A percentile compares a stretch with the other conserved stretches of the same genome.
Evolutionary conservation across 2,888 invertebrate genomes (phyloP).

Genomic region (Thecocarcelia acutangulata): DNA sequence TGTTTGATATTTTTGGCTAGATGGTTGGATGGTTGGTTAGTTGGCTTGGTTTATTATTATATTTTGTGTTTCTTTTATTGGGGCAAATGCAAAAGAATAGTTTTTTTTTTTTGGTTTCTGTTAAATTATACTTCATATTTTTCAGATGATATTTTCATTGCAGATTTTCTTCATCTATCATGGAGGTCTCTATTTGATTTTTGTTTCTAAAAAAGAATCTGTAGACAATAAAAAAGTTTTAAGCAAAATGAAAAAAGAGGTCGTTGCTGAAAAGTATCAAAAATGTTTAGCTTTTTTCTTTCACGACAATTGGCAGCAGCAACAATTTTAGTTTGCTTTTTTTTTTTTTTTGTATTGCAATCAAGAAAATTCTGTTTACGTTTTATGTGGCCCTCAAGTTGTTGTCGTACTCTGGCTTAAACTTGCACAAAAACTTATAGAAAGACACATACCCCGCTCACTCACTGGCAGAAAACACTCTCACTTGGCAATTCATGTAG

Average conservation of each 20-base stretch:
- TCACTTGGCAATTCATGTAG: constrained; percentile 55
- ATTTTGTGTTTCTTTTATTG: constrained; percentile 29
- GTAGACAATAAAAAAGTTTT: constrained; percentile 6
- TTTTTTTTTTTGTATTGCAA: constrained; percentile 25
- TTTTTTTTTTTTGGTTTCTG: neutral
- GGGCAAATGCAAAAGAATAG: constrained; percentile 40
- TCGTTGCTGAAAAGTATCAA: constrained; percentile 24
- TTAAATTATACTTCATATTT: constrained; percentile 17
- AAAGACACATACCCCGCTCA: constrained; percentile 9
- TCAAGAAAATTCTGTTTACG: constrained; percentile 49
- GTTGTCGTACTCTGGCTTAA: constrained; percentile 40
- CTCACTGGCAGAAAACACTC: constrained; percentile 54
- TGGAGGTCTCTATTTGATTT: constrained; percentile 57
- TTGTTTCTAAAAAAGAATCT: constrained; percentile 28
- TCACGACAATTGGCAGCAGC: constrained; percentile 33
- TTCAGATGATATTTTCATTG: constrained; percentile 22
- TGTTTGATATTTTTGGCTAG: constrained; percentile 29
- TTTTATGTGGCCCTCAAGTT: constrained; percentile 57
- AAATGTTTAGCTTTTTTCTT: constrained; percentile 4
- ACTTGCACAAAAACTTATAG: constrained; percentile 2
- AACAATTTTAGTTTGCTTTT: neutral
- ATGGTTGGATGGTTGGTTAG: neutral
- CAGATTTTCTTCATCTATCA: constrained; percentile 58
- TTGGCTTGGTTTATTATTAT: constrained; percentile 33
- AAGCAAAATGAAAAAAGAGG: constrained; percentile 1